Evolutionary conservation across 2,888 invertebrate genomes (phyloP).

Genomic region (Aphodius granarius): DNA sequence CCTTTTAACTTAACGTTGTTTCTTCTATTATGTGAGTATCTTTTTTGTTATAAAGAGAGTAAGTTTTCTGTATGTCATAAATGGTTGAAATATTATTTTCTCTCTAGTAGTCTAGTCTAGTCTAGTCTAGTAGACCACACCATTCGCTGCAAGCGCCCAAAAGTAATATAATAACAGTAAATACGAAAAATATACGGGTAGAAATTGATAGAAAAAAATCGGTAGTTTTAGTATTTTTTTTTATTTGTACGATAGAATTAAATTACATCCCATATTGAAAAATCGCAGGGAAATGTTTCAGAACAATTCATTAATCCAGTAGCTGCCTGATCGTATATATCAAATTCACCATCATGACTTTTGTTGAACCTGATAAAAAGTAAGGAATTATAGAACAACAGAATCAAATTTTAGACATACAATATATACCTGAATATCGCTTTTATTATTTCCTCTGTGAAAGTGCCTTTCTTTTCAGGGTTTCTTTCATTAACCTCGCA

Average conservation of each 20-base stretch:
- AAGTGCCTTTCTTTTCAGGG: conserved; percentile 56
- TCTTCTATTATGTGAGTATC: too few relatives aligned
- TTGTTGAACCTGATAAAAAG: conserved; percentile 57
- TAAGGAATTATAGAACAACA: neutral
- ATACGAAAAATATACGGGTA: too few relatives aligned
- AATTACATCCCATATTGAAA: conserved; percentile 37
- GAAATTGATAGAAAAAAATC: too few relatives aligned
- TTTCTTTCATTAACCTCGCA: conserved; percentile 63
- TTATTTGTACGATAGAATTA: conserved; percentile 11
- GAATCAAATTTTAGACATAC: neutral
- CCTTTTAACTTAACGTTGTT: too few relatives aligned
- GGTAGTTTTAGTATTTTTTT: too few relatives aligned
- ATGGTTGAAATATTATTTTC: too few relatives aligned
- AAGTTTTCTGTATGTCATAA: too few relatives aligned
- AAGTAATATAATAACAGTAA: too few relatives aligned
- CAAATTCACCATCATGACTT: conserved; percentile 42
- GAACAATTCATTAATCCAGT: conserved; percentile 52
- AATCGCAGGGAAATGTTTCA: conserved; percentile 54
- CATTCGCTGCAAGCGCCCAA: too few relatives aligned
- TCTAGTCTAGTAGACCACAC: too few relatives aligned
- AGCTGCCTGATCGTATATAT: conserved; percentile 55
- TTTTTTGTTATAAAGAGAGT: too few relatives aligned
- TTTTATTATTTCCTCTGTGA: conserved; percentile 66
- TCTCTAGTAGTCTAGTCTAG: too few relatives aligned
- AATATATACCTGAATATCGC: conserved; percentile 65